Percentiles rank a stretch among this genome's conserved stretches.
Evolutionary conservation across 1,140 invertebrate species (phyloP).

Genomic region (Drosophila nannoptera): DNA sequence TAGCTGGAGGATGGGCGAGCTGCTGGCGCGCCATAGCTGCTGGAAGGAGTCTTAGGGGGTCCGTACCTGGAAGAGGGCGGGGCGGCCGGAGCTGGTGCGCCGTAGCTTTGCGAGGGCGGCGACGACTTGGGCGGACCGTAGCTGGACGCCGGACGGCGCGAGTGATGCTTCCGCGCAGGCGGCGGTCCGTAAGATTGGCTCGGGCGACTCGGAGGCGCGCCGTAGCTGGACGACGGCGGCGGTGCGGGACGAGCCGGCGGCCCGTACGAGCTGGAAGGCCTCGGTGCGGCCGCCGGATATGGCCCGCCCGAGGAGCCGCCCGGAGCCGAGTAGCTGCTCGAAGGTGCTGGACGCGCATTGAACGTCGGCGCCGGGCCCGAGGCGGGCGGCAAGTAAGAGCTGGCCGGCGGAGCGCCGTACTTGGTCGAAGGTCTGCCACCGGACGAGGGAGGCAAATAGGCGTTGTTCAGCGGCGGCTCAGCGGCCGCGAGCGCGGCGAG

Average conservation of each 20-base stretch:
- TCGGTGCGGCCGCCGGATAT: slow-evolving; percentile 77
- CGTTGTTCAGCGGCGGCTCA: slow-evolving; percentile 67
- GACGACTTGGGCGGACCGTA: slow-evolving; percentile 72
- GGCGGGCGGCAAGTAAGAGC: slow-evolving; percentile 74
- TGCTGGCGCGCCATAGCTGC: slow-evolving; percentile 65
- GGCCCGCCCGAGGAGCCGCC: slow-evolving; percentile 53
- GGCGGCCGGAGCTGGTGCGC: slow-evolving; percentile 79
- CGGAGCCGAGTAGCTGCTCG: slow-evolving; percentile 80
- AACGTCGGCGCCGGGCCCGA: slow-evolving; percentile 73
- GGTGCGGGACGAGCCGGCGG: slow-evolving; percentile 10
- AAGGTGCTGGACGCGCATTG: slow-evolving; percentile 74
- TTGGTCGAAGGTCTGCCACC: slow-evolving; percentile 51
- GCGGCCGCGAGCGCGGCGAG: slow-evolving; percentile 41
- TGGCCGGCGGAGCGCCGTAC: slow-evolving; percentile 63
- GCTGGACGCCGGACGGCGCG: slow-evolving; percentile 71
- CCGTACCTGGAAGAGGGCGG: slow-evolving; percentile 80
- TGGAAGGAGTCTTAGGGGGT: slow-evolving; percentile 78
- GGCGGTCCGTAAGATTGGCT: slow-evolving; percentile 78
- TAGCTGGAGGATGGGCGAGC: slow-evolving; percentile 74
- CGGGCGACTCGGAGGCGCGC: slow-evolving; percentile 22
- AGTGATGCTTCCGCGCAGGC: slow-evolving; percentile 47
- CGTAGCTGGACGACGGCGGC: slow-evolving; percentile 58
- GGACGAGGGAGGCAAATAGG: slow-evolving; percentile 53
- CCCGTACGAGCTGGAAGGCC: slow-evolving; percentile 78
- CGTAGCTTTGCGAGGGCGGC: slow-evolving; percentile 76